phyloP scores from a whole-genome alignment of 2,888 invertebrate species.

The Aradus depressus region DNA sequence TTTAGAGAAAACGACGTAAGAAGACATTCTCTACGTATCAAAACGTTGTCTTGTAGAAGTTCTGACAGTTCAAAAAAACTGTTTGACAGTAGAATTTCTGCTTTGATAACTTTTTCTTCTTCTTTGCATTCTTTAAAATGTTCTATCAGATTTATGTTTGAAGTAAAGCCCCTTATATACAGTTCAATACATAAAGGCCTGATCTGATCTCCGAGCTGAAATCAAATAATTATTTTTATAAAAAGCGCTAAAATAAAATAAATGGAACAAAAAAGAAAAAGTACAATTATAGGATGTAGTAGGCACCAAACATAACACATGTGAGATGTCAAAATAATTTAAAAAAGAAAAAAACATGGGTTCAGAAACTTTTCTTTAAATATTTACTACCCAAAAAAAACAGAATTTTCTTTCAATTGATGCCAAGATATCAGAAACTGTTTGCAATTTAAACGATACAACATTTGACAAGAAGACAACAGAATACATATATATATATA shows the following conservation, averaged over 20 bases:
- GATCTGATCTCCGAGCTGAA: constrained; percentile 45
- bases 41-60: constrained; percentile 46
- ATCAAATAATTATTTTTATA: constrained; percentile 28
- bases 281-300: constrained; percentile 3
- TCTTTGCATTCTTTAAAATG: constrained; percentile 48
- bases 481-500: too few relatives aligned
- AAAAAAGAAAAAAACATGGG: constrained; percentile 18
- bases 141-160: constrained; percentile 65
- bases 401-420: too few relatives aligned
- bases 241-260: constrained; percentile 24
- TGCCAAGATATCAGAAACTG: too few relatives aligned
- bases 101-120: constrained; percentile 42
- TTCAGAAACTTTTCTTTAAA: too few relatives aligned
- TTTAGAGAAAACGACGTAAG: constrained; percentile 65
- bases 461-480: too few relatives aligned
- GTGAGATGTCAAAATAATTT: too few relatives aligned
- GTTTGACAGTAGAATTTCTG: constrained; percentile 43
- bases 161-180: constrained; percentile 60
- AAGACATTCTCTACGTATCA: constrained; percentile 56
- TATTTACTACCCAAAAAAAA: too few relatives aligned
- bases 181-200: constrained; percentile 58
- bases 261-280: constrained; percentile 22
- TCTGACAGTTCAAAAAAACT: constrained; percentile 55
- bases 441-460: too few relatives aligned
- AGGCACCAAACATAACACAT: constrained; percentile 9